Evolutionary conservation across 1,140 invertebrate genomes (phyloP).

Genomic region (Adelges cooleyi): DNA sequence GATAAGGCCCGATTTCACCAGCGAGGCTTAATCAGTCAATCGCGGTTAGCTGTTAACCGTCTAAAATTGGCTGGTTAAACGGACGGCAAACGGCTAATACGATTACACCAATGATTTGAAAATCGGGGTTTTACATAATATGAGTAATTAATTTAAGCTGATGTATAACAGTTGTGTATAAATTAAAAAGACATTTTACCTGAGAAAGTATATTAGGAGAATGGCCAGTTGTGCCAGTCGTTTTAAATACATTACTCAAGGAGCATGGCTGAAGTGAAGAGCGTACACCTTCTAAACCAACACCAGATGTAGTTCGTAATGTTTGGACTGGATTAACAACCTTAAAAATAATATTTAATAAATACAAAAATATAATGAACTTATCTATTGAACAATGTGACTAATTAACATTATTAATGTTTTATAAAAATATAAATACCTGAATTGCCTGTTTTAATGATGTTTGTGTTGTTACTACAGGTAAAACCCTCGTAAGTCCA

Average conservation of each 20-base stretch:
- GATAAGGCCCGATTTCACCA: too few species aligned
- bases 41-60: too few species aligned
- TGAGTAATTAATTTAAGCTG: too few species aligned
- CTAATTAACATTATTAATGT: neutral
- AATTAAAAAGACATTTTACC: too few species aligned
- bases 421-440: slow-evolving; percentile 35
- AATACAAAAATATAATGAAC: neutral
- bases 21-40: too few species aligned
- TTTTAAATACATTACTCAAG: slow-evolving; percentile 20
- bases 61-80: too few species aligned
- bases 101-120: too few species aligned
- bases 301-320: slow-evolving; percentile 12
- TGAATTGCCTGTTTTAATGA: slow-evolving; percentile 46
- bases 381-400: neutral
- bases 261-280: slow-evolving; percentile 20
- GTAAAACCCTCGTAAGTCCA: slow-evolving; percentile 39
- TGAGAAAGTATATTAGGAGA: slow-evolving; percentile 20
- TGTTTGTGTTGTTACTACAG: slow-evolving; percentile 39
- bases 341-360: neutral
- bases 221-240: slow-evolving; percentile 1
- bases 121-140: too few species aligned
- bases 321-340: slow-evolving; percentile 21
- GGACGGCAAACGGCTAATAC: too few species aligned
- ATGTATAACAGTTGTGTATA: too few species aligned
- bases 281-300: slow-evolving; percentile 6